Evolutionary conservation across 2,888 invertebrate species (phyloP), one percentile per base, ranked within the genome.

Genomic region (Platycnemis pennipes): DNA sequence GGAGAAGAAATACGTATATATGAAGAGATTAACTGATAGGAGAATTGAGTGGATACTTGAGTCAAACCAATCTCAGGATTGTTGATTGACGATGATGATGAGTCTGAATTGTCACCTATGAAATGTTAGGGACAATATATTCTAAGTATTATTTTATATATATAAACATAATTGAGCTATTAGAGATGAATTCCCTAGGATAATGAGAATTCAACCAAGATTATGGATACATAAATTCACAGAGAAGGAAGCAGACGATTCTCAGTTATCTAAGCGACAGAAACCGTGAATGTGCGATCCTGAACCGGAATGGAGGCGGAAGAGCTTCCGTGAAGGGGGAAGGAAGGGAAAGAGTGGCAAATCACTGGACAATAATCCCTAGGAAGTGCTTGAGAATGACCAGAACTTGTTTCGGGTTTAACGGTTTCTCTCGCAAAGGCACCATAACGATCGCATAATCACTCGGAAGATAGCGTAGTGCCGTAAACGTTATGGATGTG

Each of bases 401-500:
- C 53, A 53, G 89, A 37, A 56, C 89, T 89, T 56, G 89, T 89
- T 89, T 26, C 42, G 69, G 63, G 56, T 63, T 91, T 91, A 69
- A 91, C 69, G 53, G 91, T 16, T 63, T 63, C 91, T 63, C 91
- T 42, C 53, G 56, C 63, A 56, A 91, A 63, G 63, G 91, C 87
- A 42, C 42, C 44, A 56, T 44, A 91, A 91, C 91, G 91, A 91
- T 56, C 91, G n/a, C 91, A 91, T 91, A 91, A 91, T 91, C 91
- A 63, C 91, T 16, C 56, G 63, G 91, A 91, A 91, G 91, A 91
- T 77, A 91, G 91, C 91, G 31, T 22, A 63, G 69, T 44, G 91
- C 91, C 56, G 91, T 91, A 91, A 91, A 91, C 63, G 91, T 91
- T 91, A 91, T 91, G 91, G 37, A 91, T 69, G 91, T 91, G 91